Evolutionary conservation across 2,888 invertebrate species (phyloP).

Genomic region (Hypsopygia costalis): DNA sequence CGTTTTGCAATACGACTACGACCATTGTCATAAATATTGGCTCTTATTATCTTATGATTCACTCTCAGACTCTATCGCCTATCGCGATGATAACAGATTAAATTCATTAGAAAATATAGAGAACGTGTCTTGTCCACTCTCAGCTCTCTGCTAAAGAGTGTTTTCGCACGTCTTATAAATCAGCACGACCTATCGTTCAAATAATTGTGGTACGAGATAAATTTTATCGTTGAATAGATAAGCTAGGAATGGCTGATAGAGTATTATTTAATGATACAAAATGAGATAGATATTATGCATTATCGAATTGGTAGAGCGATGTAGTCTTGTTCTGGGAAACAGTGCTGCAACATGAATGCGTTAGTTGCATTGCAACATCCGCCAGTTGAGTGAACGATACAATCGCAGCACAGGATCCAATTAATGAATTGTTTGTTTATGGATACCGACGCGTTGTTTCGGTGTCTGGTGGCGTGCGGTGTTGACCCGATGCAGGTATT

Average conservation of each 20-base stretch:
- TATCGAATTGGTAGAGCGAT: too few relatives aligned
- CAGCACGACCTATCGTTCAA: not conserved
- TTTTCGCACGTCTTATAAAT: slow-evolving; percentile 3
- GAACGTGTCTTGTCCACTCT: not conserved
- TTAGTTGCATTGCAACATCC: slow-evolving; percentile 32
- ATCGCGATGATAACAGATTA: slow-evolving; percentile 1
- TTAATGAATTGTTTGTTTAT: too few relatives aligned
- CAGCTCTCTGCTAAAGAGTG: not conserved
- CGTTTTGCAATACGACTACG: slow-evolving; percentile 3
- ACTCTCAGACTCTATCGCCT: not conserved
- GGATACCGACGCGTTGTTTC: too few relatives aligned
- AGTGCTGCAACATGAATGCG: slow-evolving; percentile 40
- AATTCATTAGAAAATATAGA: too few relatives aligned
- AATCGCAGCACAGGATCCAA: too few relatives aligned
- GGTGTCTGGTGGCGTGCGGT: too few relatives aligned
- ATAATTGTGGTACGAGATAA: not conserved
- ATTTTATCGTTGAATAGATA: too few relatives aligned
- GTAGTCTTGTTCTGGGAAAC: slow-evolving; percentile 20
- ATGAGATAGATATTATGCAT: too few relatives aligned
- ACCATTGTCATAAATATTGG: slow-evolving; percentile 2
- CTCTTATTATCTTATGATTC: slow-evolving; percentile 1
- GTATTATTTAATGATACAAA: too few relatives aligned
- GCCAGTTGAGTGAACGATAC: not conserved
- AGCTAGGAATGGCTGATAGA: too few relatives aligned
- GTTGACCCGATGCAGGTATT: slow-evolving; percentile 5